These are phyloP conservation scores for Diplazon laetatorius DNA, from an alignment of 2,888 invertebrate species.

Conservation along the genomic window DNA sequence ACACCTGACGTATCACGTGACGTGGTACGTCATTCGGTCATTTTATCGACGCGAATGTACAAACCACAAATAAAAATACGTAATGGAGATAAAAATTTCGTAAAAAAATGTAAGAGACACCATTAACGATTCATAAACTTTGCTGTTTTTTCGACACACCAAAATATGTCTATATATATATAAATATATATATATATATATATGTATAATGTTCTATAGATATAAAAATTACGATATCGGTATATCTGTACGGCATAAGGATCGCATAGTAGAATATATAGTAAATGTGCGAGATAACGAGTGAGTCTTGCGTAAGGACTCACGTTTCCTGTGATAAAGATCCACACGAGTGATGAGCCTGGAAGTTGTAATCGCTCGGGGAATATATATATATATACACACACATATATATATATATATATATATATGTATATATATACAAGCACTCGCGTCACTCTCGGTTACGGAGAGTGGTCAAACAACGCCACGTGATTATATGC, in stretches of 20 bases:
- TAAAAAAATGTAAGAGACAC: no score
- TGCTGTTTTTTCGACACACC: no score
- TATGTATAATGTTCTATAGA: no score
- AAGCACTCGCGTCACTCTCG: conserved; percentile 35
- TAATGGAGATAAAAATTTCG: no score
- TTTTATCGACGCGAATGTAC: conserved; percentile 19
- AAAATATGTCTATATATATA: no score
- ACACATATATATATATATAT: no score
- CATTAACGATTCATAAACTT: no score
- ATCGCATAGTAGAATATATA: conserved; percentile 21
- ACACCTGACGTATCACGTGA: background rate
- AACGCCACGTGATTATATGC: background rate
- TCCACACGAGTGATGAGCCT: conserved; percentile 40
- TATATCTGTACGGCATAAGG: background rate
- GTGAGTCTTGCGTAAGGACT: conserved; percentile 52
- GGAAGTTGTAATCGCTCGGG: background rate
- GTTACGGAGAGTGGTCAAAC: background rate
- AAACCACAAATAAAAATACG: no score
- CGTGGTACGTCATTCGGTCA: no score
- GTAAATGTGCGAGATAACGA: conserved; percentile 33
- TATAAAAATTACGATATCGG: background rate
- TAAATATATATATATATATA: no score
- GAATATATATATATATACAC: no score
- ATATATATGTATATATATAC: no score
- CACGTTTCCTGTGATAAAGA: conserved; percentile 62